Percentiles rank a stretch among this genome's conserved stretches.
Evolutionary conservation across 2,888 invertebrate species (phyloP).

Genomic region (Brenthis ino): DNA sequence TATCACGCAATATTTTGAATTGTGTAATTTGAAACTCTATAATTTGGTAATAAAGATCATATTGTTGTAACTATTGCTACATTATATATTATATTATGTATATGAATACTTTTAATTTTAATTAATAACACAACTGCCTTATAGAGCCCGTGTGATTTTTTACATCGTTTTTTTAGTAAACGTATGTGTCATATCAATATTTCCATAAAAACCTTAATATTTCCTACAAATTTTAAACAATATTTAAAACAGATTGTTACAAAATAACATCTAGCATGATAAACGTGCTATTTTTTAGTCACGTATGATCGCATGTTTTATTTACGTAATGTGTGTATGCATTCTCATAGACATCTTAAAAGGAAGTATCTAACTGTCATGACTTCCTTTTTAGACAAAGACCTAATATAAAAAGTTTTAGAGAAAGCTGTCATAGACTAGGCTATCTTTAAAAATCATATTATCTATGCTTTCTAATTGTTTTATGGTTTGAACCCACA

Average conservation of each 20-base stretch:
- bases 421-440: constrained; percentile 1
- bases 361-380: constrained; percentile 18
- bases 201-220: background rate
- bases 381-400: constrained; percentile 12
- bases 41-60: background rate
- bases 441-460: background rate
- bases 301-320: constrained; percentile 30
- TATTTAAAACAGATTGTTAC: constrained; percentile 1
- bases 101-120: too few species aligned
- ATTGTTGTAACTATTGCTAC: too few species aligned
- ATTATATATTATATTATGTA: too few species aligned
- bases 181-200: background rate
- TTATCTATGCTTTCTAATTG: constrained; percentile 17
- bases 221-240: background rate
- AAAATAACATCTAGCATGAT: constrained; percentile 11
- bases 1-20: background rate
- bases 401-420: constrained; percentile 10
- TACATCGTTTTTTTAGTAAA: background rate
- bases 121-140: background rate
- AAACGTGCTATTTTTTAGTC: constrained; percentile 21
- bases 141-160: background rate
- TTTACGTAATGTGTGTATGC: constrained; percentile 19
- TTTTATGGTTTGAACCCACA: constrained; percentile 1
- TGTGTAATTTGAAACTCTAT: background rate
- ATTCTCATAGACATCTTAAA: constrained; percentile 16